Conservation (phyloP, 2,888 invertebrate genomes). For the Molorchus minor region DNA sequence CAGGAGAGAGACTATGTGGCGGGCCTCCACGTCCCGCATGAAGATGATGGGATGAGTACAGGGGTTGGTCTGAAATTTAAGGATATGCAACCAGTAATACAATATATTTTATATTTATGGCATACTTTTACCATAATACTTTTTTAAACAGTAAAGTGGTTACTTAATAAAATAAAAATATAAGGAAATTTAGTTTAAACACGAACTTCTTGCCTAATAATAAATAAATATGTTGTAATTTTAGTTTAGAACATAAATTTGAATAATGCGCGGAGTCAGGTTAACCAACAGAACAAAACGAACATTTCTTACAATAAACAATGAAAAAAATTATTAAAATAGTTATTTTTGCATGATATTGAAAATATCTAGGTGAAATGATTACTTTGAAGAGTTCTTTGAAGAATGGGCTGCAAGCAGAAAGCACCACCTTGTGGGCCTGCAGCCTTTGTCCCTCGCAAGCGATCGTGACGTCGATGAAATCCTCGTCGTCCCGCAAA, state of each 20-base stretch:
- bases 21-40: slow-evolving; percentile 83
- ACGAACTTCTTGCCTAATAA: no score
- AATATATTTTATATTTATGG: no score
- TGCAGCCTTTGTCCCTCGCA: slow-evolving; percentile 85
- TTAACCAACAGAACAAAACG: slow-evolving; percentile 5
- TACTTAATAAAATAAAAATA: no score
- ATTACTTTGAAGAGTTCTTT: slow-evolving; percentile 87
- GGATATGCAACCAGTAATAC: background rate
- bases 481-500: slow-evolving; percentile 85
- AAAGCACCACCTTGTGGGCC: slow-evolving; percentile 86
- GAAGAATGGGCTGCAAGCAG: slow-evolving; percentile 89
- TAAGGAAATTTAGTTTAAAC: no score
- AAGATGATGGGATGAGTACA: slow-evolving; percentile 88
- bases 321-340: background rate
- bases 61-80: slow-evolving; percentile 76
- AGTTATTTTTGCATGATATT: background rate
- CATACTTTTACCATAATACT: no score
- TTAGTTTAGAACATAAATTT: no score
- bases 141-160: no score
- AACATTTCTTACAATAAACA: background rate
- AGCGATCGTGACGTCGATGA: slow-evolving; percentile 88
- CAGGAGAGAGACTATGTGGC: slow-evolving; percentile 79
- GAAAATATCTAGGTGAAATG: slow-evolving; percentile 59
- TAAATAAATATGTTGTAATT: no score
- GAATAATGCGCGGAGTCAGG: slow-evolving; percentile 6